Evolutionary conservation across 2,797 vertebrate genomes (phyloP).

Genomic region (Acropternis orthonyx): DNA sequence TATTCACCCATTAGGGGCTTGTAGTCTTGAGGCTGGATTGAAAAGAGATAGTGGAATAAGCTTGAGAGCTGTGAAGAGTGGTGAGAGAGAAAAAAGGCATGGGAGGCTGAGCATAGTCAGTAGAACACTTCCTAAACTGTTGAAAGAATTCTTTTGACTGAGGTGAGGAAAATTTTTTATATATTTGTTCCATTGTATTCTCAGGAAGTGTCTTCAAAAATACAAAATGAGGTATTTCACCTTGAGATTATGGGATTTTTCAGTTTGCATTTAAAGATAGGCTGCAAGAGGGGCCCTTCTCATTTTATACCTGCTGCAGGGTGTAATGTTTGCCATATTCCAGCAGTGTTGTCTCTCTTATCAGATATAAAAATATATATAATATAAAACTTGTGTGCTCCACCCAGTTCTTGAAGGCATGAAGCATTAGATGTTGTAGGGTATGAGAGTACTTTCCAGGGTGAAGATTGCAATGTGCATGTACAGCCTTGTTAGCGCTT

Average conservation of each 20-base stretch:
- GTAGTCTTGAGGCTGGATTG: neutral
- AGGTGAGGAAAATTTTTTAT: neutral
- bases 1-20: neutral
- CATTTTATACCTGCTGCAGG: neutral
- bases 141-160: neutral
- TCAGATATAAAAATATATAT: neutral
- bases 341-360: neutral
- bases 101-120: rapidly evolving
- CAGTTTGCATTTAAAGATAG: neutral
- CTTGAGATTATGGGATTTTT: neutral
- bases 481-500: neutral
- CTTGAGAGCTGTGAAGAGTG: neutral
- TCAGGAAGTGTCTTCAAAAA: neutral
- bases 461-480: neutral
- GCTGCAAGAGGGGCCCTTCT: neutral
- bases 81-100: neutral
- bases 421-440: neutral
- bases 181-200: neutral
- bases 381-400: neutral
- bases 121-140: neutral
- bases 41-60: neutral
- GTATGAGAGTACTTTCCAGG: neutral
- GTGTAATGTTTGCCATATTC: neutral
- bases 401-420: neutral
- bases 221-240: neutral